Percentiles rank a stretch among this genome's conserved stretches.
Conservation (phyloP, 2,888 invertebrate genomes). For the Chouioia cunea region DNA sequence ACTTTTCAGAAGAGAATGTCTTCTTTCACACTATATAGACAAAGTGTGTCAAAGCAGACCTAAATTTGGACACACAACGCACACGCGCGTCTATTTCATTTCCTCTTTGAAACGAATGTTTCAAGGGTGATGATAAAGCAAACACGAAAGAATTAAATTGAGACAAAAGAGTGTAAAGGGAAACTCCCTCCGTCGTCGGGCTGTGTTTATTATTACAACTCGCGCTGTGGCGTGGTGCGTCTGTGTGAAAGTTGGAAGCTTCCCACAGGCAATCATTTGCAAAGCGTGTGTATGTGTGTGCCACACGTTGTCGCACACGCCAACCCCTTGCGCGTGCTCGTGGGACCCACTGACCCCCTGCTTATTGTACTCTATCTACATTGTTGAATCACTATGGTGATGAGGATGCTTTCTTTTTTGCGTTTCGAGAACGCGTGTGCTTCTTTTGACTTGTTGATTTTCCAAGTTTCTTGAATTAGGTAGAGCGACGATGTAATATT, state of each 20-base stretch:
- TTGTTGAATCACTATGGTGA: too few relatives aligned
- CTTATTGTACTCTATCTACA: not conserved
- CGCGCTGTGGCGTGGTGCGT: constrained; percentile 11
- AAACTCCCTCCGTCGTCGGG: constrained; percentile 9
- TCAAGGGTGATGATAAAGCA: constrained; percentile 1
- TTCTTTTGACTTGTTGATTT: not conserved
- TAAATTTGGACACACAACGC: too few relatives aligned
- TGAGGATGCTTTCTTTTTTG: not conserved
- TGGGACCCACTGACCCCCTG: constrained; percentile 8
- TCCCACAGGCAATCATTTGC: constrained; percentile 57
- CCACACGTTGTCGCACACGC: constrained; percentile 4
- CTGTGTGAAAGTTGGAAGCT: constrained; percentile 56
- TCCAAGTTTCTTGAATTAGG: too few relatives aligned
- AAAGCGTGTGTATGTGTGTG: constrained; percentile 6
- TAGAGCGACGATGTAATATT: too few relatives aligned
- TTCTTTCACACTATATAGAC: too few relatives aligned
- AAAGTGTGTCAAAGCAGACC: too few relatives aligned
- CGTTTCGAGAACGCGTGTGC: not conserved
- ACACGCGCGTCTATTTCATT: not conserved
- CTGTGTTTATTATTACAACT: constrained; percentile 54
- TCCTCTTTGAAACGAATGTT: not conserved
- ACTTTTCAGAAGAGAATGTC: too few relatives aligned
- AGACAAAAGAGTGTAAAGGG: constrained; percentile 5
- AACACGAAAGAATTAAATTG: not conserved
- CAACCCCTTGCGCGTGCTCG: constrained; percentile 13